phyloP scores from a whole-genome alignment of 92 coral and sea anemone species.

The Diadumene lineata region DNA sequence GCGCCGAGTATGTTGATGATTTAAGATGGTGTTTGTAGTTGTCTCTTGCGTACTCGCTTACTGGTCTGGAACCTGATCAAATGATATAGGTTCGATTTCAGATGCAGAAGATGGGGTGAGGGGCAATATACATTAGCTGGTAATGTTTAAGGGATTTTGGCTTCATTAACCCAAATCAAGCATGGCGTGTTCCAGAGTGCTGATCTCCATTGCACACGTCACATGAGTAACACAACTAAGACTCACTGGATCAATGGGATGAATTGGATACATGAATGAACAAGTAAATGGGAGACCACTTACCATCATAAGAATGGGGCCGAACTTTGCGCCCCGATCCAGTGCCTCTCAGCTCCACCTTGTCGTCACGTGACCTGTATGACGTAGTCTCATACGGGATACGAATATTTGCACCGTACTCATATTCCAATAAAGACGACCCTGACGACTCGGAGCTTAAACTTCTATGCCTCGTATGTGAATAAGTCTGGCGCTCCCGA shows the following conservation, averaged over 20 bases:
- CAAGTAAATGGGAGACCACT: not conserved
- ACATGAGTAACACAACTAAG: no score
- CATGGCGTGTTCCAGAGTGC: no score
- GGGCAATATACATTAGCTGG: no score
- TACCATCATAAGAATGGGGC: constrained; percentile 77
- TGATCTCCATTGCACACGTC: no score
- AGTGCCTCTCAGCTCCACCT: constrained; percentile 26
- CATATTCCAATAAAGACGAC: constrained; percentile 53
- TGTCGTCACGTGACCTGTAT: constrained; percentile 23
- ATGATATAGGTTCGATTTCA: no score
- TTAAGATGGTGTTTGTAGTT: constrained; percentile 2
- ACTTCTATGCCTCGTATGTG: constrained; percentile 35
- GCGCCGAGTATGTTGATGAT: not conserved
- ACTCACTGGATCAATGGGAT: not conserved
- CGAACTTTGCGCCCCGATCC: constrained; percentile 33
- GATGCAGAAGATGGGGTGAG: no score
- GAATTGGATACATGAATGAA: not conserved
- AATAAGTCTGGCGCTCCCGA: constrained; percentile 22
- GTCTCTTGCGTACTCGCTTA: not conserved
- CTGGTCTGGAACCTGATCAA: no score
- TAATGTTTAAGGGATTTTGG: no score
- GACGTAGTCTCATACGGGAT: constrained; percentile 17
- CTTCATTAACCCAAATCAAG: no score
- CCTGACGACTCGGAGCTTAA: constrained; percentile 56
- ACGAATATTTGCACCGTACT: constrained; percentile 28